Evolutionary conservation across 2,797 vertebrate species (phyloP), one percentile per base, ranked within the genome.

Genomic region (Lycodopsis pacificus): DNA sequence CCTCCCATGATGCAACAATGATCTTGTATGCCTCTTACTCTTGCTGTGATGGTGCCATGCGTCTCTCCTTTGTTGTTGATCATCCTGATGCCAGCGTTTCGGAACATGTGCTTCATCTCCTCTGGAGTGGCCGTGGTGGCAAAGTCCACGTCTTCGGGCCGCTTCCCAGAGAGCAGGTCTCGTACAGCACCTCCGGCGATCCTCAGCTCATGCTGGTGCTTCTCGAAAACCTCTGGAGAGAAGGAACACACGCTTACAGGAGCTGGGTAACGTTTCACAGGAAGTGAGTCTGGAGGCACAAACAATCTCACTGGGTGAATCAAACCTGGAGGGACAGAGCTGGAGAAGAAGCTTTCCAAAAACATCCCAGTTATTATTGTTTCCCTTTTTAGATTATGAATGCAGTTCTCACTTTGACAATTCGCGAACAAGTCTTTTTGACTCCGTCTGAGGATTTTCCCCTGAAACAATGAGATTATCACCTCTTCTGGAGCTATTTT

Each of bases 41-140:
- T 92, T 54, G 97, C 98, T 15, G 98, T 99, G 36, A 99, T 97
- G 58, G 98, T 99, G 1, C 98, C 98, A 0, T 99, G 98, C 75
- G 96, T 96, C 88, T 99, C 98, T 51, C 98, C 98, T 91, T 97
- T 98, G 77, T 98, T 99, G 83, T 99, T 99, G 90, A 99, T 99
- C 94, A 98, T 96, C 20, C 98, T 95, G 68, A 99, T 89, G 2
- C 98, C 97, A 0, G 96, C 96, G 0, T 89, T 71, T 10, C 96
- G 96, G 87, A 99, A 98, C 94, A 99, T 95, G 7, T 67, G 86
- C 91, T 99, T 99, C 98, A 99, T 99, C 89, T 98, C 94, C 13
- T 93, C 92, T 0, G 98, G 98, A 0, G 98, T 99, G 2, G 98
- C 98, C 0, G 97, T 98, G 19, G 97, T 99, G 73, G 98, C 98